Percentiles rank a stretch among this genome's conserved stretches.
phyloP scores from a whole-genome alignment of 2,888 invertebrate genomes.

The Leptura quadrifasciata region DNA sequence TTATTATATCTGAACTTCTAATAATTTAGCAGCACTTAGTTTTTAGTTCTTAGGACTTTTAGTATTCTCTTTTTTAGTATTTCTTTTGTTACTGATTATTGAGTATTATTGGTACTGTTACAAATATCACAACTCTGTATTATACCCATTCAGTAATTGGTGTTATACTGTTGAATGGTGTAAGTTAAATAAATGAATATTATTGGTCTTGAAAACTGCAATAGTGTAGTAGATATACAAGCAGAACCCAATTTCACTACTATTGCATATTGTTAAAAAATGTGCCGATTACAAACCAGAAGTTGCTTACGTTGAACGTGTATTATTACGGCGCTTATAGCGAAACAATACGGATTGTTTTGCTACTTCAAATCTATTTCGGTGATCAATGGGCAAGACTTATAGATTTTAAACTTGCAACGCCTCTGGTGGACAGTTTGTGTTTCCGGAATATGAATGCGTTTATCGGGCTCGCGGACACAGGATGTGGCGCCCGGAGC shows the following conservation, averaged over 20 bases:
- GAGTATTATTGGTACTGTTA: too few relatives aligned
- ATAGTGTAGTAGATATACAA: too few relatives aligned
- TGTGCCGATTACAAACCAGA: not conserved
- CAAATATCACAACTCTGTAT: too few relatives aligned
- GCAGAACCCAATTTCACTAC: not conserved
- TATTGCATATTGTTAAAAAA: not conserved
- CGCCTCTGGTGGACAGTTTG: slow-evolving; percentile 72
- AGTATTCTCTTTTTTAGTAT: too few relatives aligned
- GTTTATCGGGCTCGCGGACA: slow-evolving; percentile 72
- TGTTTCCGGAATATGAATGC: slow-evolving; percentile 72
- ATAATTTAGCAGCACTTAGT: too few relatives aligned
- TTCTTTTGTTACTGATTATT: too few relatives aligned
- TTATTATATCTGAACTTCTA: too few relatives aligned
- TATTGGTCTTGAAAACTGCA: too few relatives aligned
- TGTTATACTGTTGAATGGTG: too few relatives aligned
- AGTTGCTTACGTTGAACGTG: not conserved
- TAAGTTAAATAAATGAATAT: too few relatives aligned
- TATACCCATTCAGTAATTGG: too few relatives aligned
- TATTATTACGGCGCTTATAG: not conserved
- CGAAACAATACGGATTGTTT: slow-evolving; percentile 10
- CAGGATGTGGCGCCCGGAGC: slow-evolving; percentile 72
- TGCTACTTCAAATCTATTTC: slow-evolving; percentile 28
- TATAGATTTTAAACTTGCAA: slow-evolving; percentile 47
- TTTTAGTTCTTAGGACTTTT: too few relatives aligned
- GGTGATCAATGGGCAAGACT: slow-evolving; percentile 39